These are phyloP conservation scores for Mycetomoellerius zeteki DNA, from an alignment of 1,140 invertebrate genomes.

Conservation along the genomic window DNA sequence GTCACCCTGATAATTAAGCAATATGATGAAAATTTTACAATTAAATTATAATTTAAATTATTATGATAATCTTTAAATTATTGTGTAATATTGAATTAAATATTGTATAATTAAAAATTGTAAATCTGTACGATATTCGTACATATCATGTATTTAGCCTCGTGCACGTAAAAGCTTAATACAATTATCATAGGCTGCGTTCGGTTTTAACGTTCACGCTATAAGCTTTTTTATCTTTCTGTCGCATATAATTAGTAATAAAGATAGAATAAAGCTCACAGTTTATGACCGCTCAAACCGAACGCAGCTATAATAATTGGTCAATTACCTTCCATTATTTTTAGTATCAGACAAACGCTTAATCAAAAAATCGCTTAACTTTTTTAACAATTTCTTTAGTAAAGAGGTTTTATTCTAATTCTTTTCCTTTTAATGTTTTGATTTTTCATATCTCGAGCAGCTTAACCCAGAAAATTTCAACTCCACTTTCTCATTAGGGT, in stretches of 20 bases:
- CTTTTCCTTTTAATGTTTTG: slow-evolving; percentile 21
- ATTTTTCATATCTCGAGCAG: not conserved
- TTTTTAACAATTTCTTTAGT: not conserved
- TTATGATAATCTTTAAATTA: slow-evolving; percentile 1
- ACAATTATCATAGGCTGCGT: not conserved
- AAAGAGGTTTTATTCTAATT: not conserved
- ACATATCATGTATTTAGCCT: not conserved
- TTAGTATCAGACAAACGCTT: not conserved
- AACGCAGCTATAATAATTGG: not conserved
- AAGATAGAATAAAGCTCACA: too few species aligned
- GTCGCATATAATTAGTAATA: too few species aligned
- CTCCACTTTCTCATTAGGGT: slow-evolving; percentile 87
- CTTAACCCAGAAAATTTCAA: not conserved
- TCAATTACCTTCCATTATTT: not conserved
- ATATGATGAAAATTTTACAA: not conserved
- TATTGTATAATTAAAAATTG: not conserved
- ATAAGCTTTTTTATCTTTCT: too few species aligned
- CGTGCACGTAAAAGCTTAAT: not conserved
- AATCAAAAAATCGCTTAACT: not conserved
- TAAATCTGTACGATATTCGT: not conserved
- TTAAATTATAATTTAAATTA: slow-evolving; percentile 16
- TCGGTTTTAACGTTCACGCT: too few species aligned
- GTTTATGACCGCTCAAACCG: too few species aligned
- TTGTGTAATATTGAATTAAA: not conserved
- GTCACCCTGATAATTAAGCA: not conserved